Percentiles rank a stretch among this genome's conserved stretches.
These are phyloP conservation scores for Ellobius talpinus DNA, from an alignment of 2,113 vertebrate species.

Conservation along the genomic window DNA sequence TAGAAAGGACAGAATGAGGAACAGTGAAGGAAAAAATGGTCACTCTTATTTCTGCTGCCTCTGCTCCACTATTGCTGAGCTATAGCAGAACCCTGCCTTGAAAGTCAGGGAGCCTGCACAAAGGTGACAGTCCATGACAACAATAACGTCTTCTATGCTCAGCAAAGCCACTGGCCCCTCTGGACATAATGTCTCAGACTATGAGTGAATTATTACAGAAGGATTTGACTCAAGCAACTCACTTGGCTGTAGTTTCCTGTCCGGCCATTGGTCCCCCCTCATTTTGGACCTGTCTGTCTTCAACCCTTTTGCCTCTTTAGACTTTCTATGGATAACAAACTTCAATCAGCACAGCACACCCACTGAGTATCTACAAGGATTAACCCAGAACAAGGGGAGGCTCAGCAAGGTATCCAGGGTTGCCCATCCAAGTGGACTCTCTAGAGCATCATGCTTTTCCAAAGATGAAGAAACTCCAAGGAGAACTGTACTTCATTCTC, in stretches of 20 bases:
- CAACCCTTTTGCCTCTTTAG: not conserved
- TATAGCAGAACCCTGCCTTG: not conserved
- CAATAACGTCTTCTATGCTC: not conserved
- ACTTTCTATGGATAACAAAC: not conserved
- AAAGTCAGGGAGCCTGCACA: not conserved
- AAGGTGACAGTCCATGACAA: not conserved
- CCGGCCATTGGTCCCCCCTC: not conserved
- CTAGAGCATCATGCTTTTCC: not conserved
- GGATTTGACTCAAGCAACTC: not conserved
- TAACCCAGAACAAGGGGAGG: not conserved
- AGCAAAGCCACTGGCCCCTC: not conserved
- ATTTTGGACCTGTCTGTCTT: not conserved
- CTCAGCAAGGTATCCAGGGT: not conserved
- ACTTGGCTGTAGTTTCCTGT: not conserved
- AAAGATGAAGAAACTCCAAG: not conserved
- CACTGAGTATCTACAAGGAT: not conserved
- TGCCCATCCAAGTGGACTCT: not conserved
- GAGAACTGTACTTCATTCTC: slow-evolving; percentile 67
- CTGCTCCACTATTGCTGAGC: not conserved
- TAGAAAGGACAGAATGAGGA: not conserved
- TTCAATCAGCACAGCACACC: not conserved
- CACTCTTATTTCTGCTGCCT: not conserved
- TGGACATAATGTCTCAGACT: not conserved
- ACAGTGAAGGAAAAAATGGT: not conserved
- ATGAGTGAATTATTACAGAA: not conserved